Base-by-base conservation (phyloP, 1,140 invertebrate species). In the Polyergus mexicanus region DNA sequence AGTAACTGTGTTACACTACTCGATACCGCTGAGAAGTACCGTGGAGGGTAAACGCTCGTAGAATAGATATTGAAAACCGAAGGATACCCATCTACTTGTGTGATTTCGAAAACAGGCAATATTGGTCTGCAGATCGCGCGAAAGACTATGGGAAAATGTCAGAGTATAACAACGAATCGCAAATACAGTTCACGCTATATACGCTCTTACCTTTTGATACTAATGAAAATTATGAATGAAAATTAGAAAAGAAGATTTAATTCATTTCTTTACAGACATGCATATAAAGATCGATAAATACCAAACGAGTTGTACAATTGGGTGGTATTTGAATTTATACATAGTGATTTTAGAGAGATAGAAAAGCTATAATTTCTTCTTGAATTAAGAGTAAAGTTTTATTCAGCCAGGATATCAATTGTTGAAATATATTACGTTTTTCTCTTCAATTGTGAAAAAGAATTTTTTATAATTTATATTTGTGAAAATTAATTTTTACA, bases 31-130 rank as follows among this genome's bases (percentile, higher is more conserved):
- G 22, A 76, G 56, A 76, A 32, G n/a, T 28, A 1, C 35, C n/a
- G 11, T 13, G n/a, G 28, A 58, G 16, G 16, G 28, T 62, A 62
- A 76, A 76, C 38, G 74, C 13, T 77, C 35, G n/a, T 44, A 56
- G 28, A 47, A 74, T 44, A 22, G 56, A 41, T 51, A 63, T 72
- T 47, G 68, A 71, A 86, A 77, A 65, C 47, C 75, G 41, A 77
- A 77, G 19, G 38, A 47, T 77, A 32, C 11, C 41, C 58, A 77
- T 77, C 25, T 65, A 60, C 16, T 60, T 77, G 19, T 77, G 74
- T 44, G 58, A 63, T 65, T 77, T n/a, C 47, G 5, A 13, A 65
- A 62, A 76, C 41, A 58, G 19, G 25, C 60, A 77, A 28, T 65
- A 77, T 77, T 56, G 41, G 38, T 77, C 25, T 44, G 51, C 60